These are phyloP conservation scores for Pterocles orientalis DNA, from an alignment of 2,113 vertebrate genomes.

Conservation along the genomic window DNA sequence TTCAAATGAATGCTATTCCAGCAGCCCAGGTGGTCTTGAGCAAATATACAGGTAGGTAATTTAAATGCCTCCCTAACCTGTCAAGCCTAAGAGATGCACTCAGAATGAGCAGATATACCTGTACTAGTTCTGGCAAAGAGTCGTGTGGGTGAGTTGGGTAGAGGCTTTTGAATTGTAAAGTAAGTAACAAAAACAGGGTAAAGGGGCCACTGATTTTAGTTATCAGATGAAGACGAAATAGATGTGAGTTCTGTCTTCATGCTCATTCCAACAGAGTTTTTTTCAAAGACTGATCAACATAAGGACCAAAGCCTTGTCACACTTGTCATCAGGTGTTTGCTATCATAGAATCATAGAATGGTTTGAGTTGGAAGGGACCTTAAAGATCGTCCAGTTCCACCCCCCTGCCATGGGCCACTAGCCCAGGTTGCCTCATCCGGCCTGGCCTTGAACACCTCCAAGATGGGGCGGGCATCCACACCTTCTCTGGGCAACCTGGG, in stretches of 20 bases:
- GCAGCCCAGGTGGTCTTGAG: slow-evolving; percentile 89
- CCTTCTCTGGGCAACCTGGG: no score
- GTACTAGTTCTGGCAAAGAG: not conserved
- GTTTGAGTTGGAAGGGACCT: no score
- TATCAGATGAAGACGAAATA: not conserved
- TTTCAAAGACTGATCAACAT: not conserved
- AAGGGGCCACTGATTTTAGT: not conserved
- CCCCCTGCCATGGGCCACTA: no score
- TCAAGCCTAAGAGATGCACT: not conserved
- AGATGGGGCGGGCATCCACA: no score
- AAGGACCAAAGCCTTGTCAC: not conserved
- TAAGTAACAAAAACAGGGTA: not conserved
- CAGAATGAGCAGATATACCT: not conserved
- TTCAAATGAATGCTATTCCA: slow-evolving; percentile 94
- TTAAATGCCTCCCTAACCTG: not conserved
- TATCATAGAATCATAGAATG: no score
- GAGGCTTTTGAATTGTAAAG: not conserved
- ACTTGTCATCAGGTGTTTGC: not conserved
- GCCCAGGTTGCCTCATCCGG: no score
- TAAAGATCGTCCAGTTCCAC: no score
- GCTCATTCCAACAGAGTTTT: not conserved
- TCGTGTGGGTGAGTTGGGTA: not conserved
- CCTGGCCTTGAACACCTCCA: no score
- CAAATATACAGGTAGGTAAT: slow-evolving; percentile 88
- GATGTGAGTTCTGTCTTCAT: not conserved